These are phyloP conservation scores for Cerceris rybyensis DNA, from an alignment of 2,888 invertebrate genomes.

Conservation along the genomic window DNA sequence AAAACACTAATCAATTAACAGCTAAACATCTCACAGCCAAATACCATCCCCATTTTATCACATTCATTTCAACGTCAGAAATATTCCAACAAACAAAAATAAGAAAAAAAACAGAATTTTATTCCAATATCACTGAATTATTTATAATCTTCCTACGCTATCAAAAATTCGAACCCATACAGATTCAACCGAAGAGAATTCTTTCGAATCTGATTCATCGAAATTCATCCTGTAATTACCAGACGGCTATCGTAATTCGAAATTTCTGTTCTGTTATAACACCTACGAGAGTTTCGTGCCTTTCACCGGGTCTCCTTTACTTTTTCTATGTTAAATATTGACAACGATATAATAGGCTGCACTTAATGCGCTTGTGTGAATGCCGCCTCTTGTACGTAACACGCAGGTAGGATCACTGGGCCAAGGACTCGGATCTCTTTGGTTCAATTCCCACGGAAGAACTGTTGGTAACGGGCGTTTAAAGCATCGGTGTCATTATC, in stretches of 20 bases:
- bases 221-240: neutral
- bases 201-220: no score
- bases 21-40: no score
- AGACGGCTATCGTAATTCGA: neutral
- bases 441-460: slow-evolving; percentile 70
- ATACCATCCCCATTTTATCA: no score
- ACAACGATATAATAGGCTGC: slow-evolving; percentile 15
- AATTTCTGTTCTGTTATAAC: neutral
- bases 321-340: slow-evolving; percentile 31
- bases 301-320: slow-evolving; percentile 31
- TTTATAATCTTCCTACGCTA: no score
- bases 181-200: no score
- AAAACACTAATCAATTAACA: no score
- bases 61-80: no score
- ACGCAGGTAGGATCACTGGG: slow-evolving; percentile 63
- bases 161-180: no score
- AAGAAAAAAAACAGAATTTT: no score
- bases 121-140: no score
- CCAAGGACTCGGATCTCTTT: slow-evolving; percentile 64
- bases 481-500: slow-evolving; percentile 53
- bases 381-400: slow-evolving; percentile 16
- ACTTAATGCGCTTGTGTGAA: slow-evolving; percentile 33
- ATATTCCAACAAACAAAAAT: no score
- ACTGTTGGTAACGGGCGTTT: slow-evolving; percentile 40
- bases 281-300: slow-evolving; percentile 30